Evolutionary conservation across 2,113 vertebrate species (phyloP).

Genomic region (Lota lota): DNA sequence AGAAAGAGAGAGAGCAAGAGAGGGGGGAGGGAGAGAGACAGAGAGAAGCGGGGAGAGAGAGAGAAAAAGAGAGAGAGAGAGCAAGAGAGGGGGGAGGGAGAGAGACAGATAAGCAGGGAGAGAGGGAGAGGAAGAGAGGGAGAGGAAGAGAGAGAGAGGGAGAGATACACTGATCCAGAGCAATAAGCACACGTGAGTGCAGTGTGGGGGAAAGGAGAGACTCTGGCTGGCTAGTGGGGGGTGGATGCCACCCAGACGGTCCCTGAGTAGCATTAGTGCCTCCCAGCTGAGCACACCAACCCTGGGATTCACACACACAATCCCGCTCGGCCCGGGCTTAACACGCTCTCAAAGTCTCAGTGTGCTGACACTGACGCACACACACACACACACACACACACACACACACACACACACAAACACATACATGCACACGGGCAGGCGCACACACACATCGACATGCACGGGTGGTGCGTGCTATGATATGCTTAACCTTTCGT

Average conservation of each 20-base stretch:
- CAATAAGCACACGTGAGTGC: constrained; percentile 41
- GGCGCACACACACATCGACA: neutral
- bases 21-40: too few relatives aligned
- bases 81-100: neutral
- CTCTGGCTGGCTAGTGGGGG: neutral
- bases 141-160: too few relatives aligned
- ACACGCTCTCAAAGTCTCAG: constrained; percentile 48
- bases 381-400: constrained; percentile 14
- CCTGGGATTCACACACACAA: constrained; percentile 54
- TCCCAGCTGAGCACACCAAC: constrained; percentile 67
- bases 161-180: constrained; percentile 36
- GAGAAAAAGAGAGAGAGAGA: neutral
- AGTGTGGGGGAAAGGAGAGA: too few relatives aligned
- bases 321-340: constrained; percentile 54
- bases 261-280: constrained; percentile 67
- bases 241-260: constrained; percentile 41
- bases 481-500: constrained; percentile 27
- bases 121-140: neutral
- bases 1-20: constrained; percentile 8
- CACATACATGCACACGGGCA: too few relatives aligned
- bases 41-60: constrained; percentile 22
- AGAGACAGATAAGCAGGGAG: neutral
- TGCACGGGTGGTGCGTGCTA: constrained; percentile 40
- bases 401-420: constrained; percentile 16
- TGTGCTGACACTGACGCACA: constrained; percentile 19